These are phyloP conservation scores for Parazoanthus darwini DNA, from an alignment of 92 coral and sea anemone genomes.

Conservation along the genomic window DNA sequence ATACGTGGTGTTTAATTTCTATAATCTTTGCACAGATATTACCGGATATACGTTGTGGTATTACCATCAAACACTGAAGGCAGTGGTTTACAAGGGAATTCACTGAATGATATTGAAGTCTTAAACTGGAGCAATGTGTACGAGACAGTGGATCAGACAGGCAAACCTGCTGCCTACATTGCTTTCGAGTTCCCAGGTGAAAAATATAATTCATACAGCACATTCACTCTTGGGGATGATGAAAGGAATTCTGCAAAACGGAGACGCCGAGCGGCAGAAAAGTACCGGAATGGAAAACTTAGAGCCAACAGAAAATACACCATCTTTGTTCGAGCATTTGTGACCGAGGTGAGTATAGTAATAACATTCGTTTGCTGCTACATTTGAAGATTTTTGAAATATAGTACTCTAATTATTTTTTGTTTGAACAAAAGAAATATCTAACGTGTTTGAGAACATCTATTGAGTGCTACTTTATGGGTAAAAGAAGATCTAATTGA, in stretches of 20 bases:
- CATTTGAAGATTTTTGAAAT: no score
- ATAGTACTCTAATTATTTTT: no score
- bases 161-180: constrained; percentile 51
- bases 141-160: constrained; percentile 43
- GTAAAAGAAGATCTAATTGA: no score
- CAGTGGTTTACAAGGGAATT: background rate
- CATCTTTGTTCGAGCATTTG: constrained; percentile 55
- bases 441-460: no score
- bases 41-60: constrained; percentile 24
- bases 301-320: constrained; percentile 54
- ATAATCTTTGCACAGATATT: no score
- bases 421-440: no score
- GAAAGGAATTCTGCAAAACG: constrained; percentile 15
- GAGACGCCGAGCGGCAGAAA: constrained; percentile 29
- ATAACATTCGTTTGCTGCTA: no score
- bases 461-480: no score
- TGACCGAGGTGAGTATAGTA: constrained; percentile 61
- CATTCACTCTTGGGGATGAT: constrained; percentile 58
- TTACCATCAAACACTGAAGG: background rate
- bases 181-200: constrained; percentile 57
- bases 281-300: constrained; percentile 58
- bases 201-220: constrained; percentile 44
- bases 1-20: no score
- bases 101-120: background rate
- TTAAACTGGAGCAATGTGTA: constrained; percentile 9